phyloP scores from a whole-genome alignment of 2,797 vertebrate genomes.

The Dendrocincla tyrannina region DNA sequence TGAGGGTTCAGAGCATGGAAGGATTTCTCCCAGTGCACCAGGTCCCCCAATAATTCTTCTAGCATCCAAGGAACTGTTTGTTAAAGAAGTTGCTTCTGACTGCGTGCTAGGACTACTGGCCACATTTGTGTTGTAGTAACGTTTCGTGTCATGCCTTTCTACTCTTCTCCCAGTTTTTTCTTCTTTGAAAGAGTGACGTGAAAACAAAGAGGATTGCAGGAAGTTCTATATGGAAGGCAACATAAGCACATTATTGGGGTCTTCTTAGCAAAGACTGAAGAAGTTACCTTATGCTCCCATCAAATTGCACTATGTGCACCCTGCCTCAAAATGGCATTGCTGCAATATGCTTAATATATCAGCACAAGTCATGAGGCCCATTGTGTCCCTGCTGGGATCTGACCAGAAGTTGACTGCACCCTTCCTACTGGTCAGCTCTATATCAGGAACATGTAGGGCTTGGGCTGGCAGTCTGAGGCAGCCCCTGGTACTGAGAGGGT shows the following conservation, averaged over 20 bases:
- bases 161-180: neutral
- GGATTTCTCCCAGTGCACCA: neutral
- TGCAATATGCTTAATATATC: neutral
- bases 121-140: accelerated
- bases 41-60: neutral
- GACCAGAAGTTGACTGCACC: neutral
- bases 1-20: neutral
- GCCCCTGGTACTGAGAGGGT: neutral
- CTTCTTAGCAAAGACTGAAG: neutral
- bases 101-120: neutral
- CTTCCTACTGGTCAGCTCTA: neutral
- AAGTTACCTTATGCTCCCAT: neutral
- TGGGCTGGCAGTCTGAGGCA: neutral
- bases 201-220: neutral
- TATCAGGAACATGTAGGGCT: neutral
- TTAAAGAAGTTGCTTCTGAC: neutral
- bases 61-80: neutral
- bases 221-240: neutral
- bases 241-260: neutral
- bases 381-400: neutral
- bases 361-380: neutral
- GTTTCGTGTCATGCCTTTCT: neutral
- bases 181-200: neutral
- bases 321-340: neutral
- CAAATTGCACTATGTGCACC: neutral